Percentiles rank a stretch among this genome's conserved stretches.
Conservation (phyloP, 2,888 invertebrate genomes). For the Caenorhabditis virilis region DNA sequence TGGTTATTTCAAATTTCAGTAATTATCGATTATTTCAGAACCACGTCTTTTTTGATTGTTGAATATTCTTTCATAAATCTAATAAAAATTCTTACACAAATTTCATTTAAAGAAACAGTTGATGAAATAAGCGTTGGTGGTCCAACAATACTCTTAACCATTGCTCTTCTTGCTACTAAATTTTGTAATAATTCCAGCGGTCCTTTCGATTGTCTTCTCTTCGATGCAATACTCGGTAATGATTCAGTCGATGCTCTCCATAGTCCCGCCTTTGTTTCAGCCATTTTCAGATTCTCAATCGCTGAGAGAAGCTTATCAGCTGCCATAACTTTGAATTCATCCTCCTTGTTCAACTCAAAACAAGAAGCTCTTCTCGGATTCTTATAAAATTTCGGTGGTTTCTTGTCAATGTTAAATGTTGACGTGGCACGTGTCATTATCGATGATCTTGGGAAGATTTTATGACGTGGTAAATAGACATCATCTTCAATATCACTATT, state of each 20-base stretch:
- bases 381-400: slow-evolving; percentile 7
- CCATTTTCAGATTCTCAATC: slow-evolving; percentile 48
- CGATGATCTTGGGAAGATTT: slow-evolving; percentile 16
- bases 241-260: slow-evolving; percentile 38
- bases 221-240: slow-evolving; percentile 10
- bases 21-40: too few relatives aligned
- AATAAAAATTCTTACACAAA: slow-evolving; percentile 27
- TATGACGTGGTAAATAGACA: background rate
- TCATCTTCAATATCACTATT: background rate
- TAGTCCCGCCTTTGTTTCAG: slow-evolving; percentile 30
- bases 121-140: slow-evolving; percentile 51
- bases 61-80: too few relatives aligned
- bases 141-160: slow-evolving; percentile 26
- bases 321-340: slow-evolving; percentile 55
- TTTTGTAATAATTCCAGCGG: slow-evolving; percentile 27
- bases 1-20: too few relatives aligned
- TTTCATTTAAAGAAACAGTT: slow-evolving; percentile 37
- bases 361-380: slow-evolving; percentile 24
- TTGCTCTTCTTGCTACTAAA: slow-evolving; percentile 13
- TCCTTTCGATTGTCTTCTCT: background rate
- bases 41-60: too few relatives aligned
- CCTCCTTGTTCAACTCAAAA: slow-evolving; percentile 40
- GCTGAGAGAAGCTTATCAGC: slow-evolving; percentile 49
- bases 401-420: slow-evolving; percentile 5
- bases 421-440: slow-evolving; percentile 37